phyloP scores from a whole-genome alignment of 2,888 invertebrate genomes.

The Ganaspis brasiliensis region DNA sequence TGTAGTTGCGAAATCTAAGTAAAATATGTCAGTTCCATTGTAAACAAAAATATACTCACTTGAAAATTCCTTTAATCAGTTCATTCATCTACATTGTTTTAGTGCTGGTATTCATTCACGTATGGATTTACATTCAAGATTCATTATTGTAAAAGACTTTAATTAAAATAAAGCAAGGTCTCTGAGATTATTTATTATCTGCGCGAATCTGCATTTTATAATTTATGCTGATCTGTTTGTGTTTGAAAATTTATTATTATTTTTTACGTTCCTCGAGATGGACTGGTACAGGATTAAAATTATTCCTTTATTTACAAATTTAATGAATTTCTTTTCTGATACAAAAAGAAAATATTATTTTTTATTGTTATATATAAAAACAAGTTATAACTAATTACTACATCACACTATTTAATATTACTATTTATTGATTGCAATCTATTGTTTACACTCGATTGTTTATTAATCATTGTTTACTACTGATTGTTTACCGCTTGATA shows the following conservation, averaged over 20 bases:
- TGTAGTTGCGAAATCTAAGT: background rate
- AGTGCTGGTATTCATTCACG: background rate
- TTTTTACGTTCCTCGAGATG: no score
- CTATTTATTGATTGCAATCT: no score
- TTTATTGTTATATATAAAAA: no score
- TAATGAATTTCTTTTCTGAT: background rate
- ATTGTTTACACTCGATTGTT: no score
- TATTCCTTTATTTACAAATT: no score
- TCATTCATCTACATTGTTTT: background rate
- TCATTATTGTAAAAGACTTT: background rate
- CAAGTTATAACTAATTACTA: no score
- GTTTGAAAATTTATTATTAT: no score
- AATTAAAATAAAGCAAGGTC: background rate
- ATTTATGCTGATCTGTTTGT: background rate
- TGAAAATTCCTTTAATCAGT: background rate
- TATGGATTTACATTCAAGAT: background rate
- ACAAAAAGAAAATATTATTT: background rate
- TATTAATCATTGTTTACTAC: no score
- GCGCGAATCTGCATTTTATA: background rate
- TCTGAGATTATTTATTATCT: background rate
- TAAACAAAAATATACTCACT: background rate
- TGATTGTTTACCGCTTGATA: no score
- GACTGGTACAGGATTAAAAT: no score
- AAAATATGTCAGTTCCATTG: background rate
- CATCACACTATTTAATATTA: no score